A percentile compares a stretch with the other conserved stretches of the same genome.
phyloP scores from a whole-genome alignment of 2,888 invertebrate genomes.

The Subacronicta megacephala region DNA sequence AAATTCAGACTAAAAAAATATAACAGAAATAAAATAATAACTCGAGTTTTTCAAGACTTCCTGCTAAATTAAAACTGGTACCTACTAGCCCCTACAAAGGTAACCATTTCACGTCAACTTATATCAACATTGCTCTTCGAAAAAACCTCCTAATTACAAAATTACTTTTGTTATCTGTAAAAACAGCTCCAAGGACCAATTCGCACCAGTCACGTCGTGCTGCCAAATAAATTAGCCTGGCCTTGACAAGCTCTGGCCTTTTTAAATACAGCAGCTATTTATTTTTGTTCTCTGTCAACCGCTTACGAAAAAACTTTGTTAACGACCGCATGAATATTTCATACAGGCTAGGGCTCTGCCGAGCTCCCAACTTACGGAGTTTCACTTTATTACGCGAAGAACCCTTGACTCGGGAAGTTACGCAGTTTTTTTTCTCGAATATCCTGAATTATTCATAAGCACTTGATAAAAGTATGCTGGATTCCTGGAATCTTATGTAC shows the following conservation, averaged over 20 bases:
- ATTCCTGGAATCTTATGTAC: conserved; percentile 50
- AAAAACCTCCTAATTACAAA: too few relatives aligned
- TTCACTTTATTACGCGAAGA: conserved; percentile 60
- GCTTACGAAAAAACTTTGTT: conserved; percentile 57
- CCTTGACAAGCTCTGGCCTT: conserved; percentile 30
- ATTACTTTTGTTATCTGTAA: not conserved
- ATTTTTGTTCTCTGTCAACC: conserved; percentile 57
- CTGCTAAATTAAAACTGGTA: too few relatives aligned
- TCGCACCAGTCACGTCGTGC: not conserved
- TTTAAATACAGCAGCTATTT: conserved; percentile 54
- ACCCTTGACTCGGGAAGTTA: conserved; percentile 64
- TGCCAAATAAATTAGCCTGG: conserved; percentile 14
- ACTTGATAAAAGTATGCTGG: conserved; percentile 55
- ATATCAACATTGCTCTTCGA: too few relatives aligned
- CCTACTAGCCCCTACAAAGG: too few relatives aligned
- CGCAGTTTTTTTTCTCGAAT: conserved; percentile 61
- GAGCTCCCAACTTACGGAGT: conserved; percentile 49
- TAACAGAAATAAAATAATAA: too few relatives aligned
- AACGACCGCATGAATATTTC: conserved; percentile 68
- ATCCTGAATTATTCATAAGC: conserved; percentile 67
- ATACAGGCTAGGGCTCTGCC: conserved; percentile 53
- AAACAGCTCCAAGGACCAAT: not conserved
- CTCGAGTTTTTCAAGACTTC: too few relatives aligned
- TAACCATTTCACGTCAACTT: too few relatives aligned
- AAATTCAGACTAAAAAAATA: too few relatives aligned